Evolutionary conservation across 1,140 invertebrate species (phyloP), one percentile per base, ranked within the genome.

Genomic region (Vanessa tameamea): DNA sequence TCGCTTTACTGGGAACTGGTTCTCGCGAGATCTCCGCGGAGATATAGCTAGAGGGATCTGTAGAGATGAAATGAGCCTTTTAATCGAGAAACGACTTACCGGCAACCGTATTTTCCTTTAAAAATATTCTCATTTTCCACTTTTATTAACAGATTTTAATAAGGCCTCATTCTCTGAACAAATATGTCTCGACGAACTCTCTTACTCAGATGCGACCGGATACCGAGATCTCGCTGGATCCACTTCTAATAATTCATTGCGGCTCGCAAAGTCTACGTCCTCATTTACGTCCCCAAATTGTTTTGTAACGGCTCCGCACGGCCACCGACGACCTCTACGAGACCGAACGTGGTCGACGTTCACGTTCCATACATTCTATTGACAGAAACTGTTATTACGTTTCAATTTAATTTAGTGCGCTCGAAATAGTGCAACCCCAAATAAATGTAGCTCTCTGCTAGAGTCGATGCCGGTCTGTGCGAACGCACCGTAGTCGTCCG

Each of bases 291-390:
- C 71, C 55, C 16, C 23, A 13, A 20, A 6, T 48, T 48, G 12
- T 64, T 47, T 63, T 63, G 43, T 55, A 51, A 48, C 13, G 50
- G 59, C 61, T 64, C 69, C 64, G 63, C 72, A 69, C 72, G 55
- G 72, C 66, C 66, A 69, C 43, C 12, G n/a, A 48, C 50, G 50
- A 51, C 23, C 26, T 57, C 14, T 63, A 47, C 66, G 47, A 53
- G 64, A 72, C 43, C 64, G 59, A 67, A 26, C n/a, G 47, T 31
- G 64, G 50, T 72, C 43, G 61, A 57, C 51, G 31, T 8, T 47
- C 55, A 31, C 6, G 26, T 31, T 1, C 37, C 37, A 43, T 9
- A 9, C 37, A 43, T 43, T 43, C 37, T 8, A 43, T 43, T 43
- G 37, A 43, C 37, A 11, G 37, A 9, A 0, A 43, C 0, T 43